A percentile compares a stretch with the other conserved stretches of the same genome.
Evolutionary conservation across 2,888 invertebrate species (phyloP).

Genomic region (Chloroclysta siterata): DNA sequence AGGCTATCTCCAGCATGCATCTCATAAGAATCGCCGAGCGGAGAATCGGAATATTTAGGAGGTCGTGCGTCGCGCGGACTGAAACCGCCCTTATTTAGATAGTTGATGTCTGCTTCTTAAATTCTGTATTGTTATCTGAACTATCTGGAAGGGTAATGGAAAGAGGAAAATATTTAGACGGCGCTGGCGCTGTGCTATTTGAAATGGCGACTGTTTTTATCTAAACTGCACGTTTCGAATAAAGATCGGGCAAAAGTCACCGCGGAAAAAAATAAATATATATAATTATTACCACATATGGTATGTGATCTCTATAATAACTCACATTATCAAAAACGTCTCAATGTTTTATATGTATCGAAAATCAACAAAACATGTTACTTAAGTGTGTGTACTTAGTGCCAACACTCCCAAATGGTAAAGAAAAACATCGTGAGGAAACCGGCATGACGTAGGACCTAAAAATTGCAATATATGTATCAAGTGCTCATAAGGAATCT

Average conservation of each 20-base stretch:
- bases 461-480: too few relatives aligned
- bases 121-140: slow-evolving; percentile 36
- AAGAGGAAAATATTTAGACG: slow-evolving; percentile 24
- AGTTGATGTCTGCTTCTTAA: slow-evolving; percentile 40
- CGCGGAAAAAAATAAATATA: too few relatives aligned
- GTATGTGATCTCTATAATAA: too few relatives aligned
- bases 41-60: slow-evolving; percentile 65
- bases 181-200: slow-evolving; percentile 23
- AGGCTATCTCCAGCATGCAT: slow-evolving; percentile 76
- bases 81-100: slow-evolving; percentile 66
- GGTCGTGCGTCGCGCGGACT: slow-evolving; percentile 63
- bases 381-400: too few relatives aligned
- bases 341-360: too few relatives aligned
- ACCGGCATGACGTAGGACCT: too few relatives aligned
- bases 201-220: background rate
- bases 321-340: too few relatives aligned
- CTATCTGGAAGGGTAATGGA: slow-evolving; percentile 27
- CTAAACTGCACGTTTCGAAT: background rate
- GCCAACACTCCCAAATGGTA: too few relatives aligned
- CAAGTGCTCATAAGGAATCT: too few relatives aligned
- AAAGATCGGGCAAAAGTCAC: background rate
- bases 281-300: too few relatives aligned
- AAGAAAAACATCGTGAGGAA: too few relatives aligned
- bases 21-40: slow-evolving; percentile 61
- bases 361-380: too few relatives aligned